phyloP scores from a whole-genome alignment of 2,797 vertebrate genomes.

The Labroides dimidiatus region DNA sequence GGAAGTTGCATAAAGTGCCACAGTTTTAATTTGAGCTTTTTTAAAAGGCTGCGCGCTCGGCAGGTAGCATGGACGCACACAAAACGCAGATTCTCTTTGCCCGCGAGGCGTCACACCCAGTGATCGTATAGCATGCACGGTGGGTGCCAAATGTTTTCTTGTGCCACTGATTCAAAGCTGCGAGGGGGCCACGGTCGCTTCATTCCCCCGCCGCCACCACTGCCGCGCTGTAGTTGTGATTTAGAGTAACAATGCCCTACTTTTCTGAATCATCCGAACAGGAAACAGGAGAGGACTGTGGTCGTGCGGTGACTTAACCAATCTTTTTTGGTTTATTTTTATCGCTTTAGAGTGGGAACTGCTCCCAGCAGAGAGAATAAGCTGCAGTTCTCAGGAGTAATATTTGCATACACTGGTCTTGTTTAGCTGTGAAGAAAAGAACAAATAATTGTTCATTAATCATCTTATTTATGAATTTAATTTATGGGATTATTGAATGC shows the following conservation, averaged over 20 bases:
- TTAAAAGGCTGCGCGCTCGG: conserved; percentile 21
- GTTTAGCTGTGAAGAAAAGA: conserved; percentile 82
- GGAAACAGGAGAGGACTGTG: conserved; percentile 66
- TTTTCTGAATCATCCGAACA: conserved; percentile 58
- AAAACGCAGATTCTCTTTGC: conserved; percentile 25
- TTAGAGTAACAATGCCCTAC: conserved; percentile 43
- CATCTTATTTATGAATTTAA: conserved; percentile 83
- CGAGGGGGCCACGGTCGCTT: conserved; percentile 43
- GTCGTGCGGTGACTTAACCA: conserved; percentile 60
- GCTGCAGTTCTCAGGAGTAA: conserved; percentile 63
- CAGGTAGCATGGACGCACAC: conserved; percentile 38
- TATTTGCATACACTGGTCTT: conserved; percentile 80
- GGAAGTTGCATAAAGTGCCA: conserved; percentile 70
- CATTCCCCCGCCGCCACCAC: conserved; percentile 40
- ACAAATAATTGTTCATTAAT: conserved; percentile 80
- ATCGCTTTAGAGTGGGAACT: conserved; percentile 65
- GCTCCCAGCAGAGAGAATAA: conserved; percentile 54
- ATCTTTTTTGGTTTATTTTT: conserved; percentile 54
- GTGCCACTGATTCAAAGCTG: conserved; percentile 74
- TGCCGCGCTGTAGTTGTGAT: conserved; percentile 54
- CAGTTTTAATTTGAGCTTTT: conserved; percentile 51
- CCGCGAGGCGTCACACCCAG: conserved; percentile 36
- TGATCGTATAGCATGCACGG: conserved; percentile 54
- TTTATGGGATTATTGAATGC: conserved; percentile 80
- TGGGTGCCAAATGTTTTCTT: conserved; percentile 76